Conservation (phyloP, 2,888 invertebrate species). For the Crepidodera aurea region DNA sequence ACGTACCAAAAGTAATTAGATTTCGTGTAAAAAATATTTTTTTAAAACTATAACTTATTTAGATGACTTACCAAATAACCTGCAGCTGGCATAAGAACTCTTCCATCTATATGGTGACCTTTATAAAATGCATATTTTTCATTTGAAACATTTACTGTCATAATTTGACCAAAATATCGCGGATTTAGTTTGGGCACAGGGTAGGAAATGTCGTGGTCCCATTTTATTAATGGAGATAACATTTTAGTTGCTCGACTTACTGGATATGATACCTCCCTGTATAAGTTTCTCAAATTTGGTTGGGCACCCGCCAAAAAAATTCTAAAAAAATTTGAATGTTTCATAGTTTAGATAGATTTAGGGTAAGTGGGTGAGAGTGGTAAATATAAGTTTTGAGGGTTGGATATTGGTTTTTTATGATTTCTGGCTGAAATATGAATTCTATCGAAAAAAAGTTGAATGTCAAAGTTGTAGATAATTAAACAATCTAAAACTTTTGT, state of each 20-base stretch:
- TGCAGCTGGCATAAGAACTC: conserved; percentile 67
- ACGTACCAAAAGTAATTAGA: too few relatives aligned
- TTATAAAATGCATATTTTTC: conserved; percentile 31
- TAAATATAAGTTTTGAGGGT: too few relatives aligned
- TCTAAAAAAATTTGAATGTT: conserved; percentile 65
- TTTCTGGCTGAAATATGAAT: too few relatives aligned
- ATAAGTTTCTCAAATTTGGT: conserved; percentile 75
- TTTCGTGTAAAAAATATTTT: too few relatives aligned
- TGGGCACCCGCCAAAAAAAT: conserved; percentile 79
- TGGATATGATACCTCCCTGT: conserved; percentile 76
- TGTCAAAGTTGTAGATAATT: too few relatives aligned
- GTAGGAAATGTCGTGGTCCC: conserved; percentile 86
- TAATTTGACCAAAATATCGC: conserved; percentile 79
- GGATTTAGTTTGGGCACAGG: conserved; percentile 63
- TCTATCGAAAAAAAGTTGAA: too few relatives aligned
- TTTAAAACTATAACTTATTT: neutral
- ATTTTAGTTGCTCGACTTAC: conserved; percentile 85
- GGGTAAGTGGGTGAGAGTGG: too few relatives aligned
- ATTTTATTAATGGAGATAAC: conserved; percentile 80
- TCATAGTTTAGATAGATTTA: too few relatives aligned
- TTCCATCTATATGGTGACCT: conserved; percentile 46
- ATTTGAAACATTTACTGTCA: conserved; percentile 72
- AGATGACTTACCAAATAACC: conserved; percentile 54
- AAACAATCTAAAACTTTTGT: too few relatives aligned
- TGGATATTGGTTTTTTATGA: too few relatives aligned